These are phyloP conservation scores for Lasioglossum lativentre DNA, from an alignment of 2,888 invertebrate species.

Conservation along the genomic window DNA sequence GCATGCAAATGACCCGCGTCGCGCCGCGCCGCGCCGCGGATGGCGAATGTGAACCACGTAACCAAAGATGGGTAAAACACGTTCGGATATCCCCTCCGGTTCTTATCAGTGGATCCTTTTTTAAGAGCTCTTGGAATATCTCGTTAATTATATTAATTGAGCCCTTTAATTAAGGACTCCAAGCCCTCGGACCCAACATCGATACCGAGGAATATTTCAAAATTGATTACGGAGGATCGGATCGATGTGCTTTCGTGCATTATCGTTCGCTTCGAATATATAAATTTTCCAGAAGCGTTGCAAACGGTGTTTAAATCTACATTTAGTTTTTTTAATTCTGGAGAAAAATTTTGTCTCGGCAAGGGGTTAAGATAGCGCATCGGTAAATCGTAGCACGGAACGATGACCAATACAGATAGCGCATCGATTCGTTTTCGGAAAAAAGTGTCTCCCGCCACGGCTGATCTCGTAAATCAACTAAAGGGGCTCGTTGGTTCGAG, in stretches of 20 bases:
- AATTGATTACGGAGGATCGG: not conserved
- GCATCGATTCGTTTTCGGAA: not conserved
- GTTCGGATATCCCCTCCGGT: not conserved
- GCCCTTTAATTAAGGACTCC: not conserved
- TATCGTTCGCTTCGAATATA: no score
- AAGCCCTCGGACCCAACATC: no score
- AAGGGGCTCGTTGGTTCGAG: not conserved
- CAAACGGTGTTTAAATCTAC: no score
- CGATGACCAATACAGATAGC: not conserved
- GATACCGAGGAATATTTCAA: not conserved
- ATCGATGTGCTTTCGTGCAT: not conserved
- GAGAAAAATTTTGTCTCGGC: not conserved
- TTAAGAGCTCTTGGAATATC: not conserved
- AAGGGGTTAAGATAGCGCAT: not conserved
- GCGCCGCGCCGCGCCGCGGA: not conserved
- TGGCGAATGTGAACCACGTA: not conserved
- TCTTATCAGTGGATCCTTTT: constrained; percentile 1
- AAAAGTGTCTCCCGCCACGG: not conserved
- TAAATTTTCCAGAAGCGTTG: not conserved
- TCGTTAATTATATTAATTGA: not conserved
- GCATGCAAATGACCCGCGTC: constrained; percentile 35
- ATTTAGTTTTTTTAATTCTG: no score
- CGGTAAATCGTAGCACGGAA: not conserved
- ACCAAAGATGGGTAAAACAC: constrained; percentile 13
- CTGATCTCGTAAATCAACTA: not conserved